These are phyloP conservation scores for Campopleginae sp. DNA, from an alignment of 2,888 invertebrate genomes.

Conservation along the genomic window DNA sequence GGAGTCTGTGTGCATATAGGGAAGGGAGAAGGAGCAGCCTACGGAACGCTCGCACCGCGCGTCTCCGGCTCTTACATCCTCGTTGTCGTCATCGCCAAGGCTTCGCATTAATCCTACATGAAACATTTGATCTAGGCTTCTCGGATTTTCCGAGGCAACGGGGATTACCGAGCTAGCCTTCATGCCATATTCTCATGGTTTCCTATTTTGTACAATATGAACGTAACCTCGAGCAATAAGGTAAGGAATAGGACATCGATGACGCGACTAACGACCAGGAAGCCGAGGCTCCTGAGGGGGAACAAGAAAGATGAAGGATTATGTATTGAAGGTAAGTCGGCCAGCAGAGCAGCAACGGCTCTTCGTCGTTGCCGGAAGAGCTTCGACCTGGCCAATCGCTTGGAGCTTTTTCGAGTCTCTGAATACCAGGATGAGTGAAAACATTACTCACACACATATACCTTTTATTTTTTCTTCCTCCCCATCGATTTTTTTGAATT, in stretches of 20 bases:
- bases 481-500: too few species aligned
- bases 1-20: background rate
- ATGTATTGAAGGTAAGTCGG: constrained; percentile 72
- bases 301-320: constrained; percentile 67
- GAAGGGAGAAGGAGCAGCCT: constrained; percentile 3
- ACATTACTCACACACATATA: constrained; percentile 1
- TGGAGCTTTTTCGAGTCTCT: constrained; percentile 17
- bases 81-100: constrained; percentile 58
- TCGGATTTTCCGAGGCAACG: constrained; percentile 71
- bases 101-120: constrained; percentile 75
- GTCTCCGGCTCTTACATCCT: constrained; percentile 37
- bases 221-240: constrained; percentile 18
- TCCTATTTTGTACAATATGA: constrained; percentile 32
- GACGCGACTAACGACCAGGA: constrained; percentile 70
- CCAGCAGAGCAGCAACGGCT: constrained; percentile 43
- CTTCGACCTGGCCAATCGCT: constrained; percentile 47
- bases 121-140: constrained; percentile 73
- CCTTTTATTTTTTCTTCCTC: too few species aligned
- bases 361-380: constrained; percentile 53
- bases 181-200: constrained; percentile 37
- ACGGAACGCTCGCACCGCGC: constrained; percentile 33
- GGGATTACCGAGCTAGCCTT: constrained; percentile 70
- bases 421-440: background rate
- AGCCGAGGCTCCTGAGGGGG: constrained; percentile 55
- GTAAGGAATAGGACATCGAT: constrained; percentile 58